These are phyloP conservation scores for Gymnorhina tibicen DNA, from an alignment of 2,113 vertebrate genomes.

Conservation along the genomic window DNA sequence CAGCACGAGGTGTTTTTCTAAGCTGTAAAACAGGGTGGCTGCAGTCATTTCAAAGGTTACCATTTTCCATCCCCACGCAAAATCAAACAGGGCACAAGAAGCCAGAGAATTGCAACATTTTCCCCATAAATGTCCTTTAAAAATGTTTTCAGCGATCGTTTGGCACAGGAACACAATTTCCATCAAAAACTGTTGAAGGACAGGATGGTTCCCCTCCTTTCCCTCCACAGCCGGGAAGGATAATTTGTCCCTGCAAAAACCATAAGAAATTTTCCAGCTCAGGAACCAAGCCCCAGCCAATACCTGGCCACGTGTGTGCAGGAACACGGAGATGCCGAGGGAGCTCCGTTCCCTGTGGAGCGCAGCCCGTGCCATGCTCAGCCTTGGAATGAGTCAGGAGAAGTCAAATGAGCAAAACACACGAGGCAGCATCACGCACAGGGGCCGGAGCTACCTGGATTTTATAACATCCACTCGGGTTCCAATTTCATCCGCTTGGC, in stretches of 20 bases:
- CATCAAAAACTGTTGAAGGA: slow-evolving; percentile 54
- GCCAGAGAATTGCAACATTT: slow-evolving; percentile 40
- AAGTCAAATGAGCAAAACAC: slow-evolving; percentile 8
- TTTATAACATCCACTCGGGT: slow-evolving; percentile 48
- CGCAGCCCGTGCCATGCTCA: neutral
- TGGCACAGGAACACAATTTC: neutral
- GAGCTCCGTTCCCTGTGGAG: neutral
- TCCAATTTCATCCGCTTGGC: slow-evolving; percentile 65
- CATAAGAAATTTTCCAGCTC: slow-evolving; percentile 61
- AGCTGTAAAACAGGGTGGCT: slow-evolving; percentile 39
- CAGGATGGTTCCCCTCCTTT: slow-evolving; percentile 43
- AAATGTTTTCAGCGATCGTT: slow-evolving; percentile 41
- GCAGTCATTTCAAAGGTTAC: slow-evolving; percentile 35
- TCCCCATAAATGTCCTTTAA: slow-evolving; percentile 25
- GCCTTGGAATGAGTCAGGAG: neutral
- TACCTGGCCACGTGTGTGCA: neutral
- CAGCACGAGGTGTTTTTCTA: neutral
- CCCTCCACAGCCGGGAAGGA: slow-evolving; percentile 16
- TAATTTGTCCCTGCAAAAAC: slow-evolving; percentile 58
- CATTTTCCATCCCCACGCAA: slow-evolving; percentile 27
- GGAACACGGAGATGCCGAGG: neutral
- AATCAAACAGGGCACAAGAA: slow-evolving; percentile 16
- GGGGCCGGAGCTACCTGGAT: slow-evolving; percentile 46
- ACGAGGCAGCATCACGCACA: neutral
- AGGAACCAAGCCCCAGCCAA: neutral